Base-by-base conservation (phyloP, 2,113 vertebrate species). In the Grammomys surdaster region DNA sequence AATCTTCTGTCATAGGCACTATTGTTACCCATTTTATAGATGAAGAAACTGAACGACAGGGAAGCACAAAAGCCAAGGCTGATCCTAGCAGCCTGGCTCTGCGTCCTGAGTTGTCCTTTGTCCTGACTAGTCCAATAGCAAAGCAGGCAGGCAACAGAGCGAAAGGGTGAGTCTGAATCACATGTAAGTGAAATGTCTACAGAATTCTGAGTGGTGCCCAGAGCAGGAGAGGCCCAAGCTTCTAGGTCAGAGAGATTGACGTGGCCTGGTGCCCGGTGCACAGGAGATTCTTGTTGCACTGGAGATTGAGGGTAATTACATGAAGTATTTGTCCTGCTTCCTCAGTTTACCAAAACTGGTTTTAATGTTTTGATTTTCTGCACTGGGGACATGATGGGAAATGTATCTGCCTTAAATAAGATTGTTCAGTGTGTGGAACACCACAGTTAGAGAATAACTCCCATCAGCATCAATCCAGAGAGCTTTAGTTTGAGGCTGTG, bases 341-440 rank as follows among this genome's bases (percentile, higher is more conserved):
- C 77, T 9, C 12, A 13, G 73, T 40, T 95, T 56, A 17, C 51
- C 82, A 11, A 14, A 13, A 65, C 12, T 85, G 67, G 3, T 73
- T n/a, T 70, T 54, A 36, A 46, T 90, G 72, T 70, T 96, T 90
- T 76, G 60, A 73, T 78, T 91, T 89, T 70, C 75, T 80, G 51
- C 81, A 63, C 33, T 56, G n/a, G 54, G 28, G 48, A 51, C 88
- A 31, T 51, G 33, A 24, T 2, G 1, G 92, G 77, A 81, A 91
- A 93, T 40, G 7, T 22, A 19, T 70, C 85, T 88, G 11, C 80
- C 82, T 88, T 56, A 31, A 58, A 73, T 19, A 58, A 31, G 17
- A 33, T n/a, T 9, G 17, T 76, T 58, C 5, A 40, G n/a, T 65
- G 84, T 33, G 14, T 69, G 58, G 86, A 94, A 90, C 94, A 88